Base-by-base conservation (phyloP, 2,797 vertebrate species). In the Erethizon dorsatum region DNA sequence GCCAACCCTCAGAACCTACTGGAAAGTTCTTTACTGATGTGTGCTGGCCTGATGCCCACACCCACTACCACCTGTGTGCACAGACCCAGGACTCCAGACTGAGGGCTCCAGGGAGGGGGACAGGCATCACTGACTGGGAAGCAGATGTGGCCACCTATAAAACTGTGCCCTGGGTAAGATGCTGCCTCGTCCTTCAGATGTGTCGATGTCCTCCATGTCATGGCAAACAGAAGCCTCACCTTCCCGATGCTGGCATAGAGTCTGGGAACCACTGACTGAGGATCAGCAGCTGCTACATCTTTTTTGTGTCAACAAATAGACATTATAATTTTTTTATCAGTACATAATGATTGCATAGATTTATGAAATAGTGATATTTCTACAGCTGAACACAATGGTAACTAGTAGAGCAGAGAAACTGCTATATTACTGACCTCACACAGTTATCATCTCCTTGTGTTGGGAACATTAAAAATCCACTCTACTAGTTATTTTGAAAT, bases 1-100 rank as follows among this genome's bases (percentile, higher is more conserved):
- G 86, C 15, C 28, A 6, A 0, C 45, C 24, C n/a, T 83, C 45
- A 69, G 65, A n/a, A 41, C 41, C 33, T 15, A 11, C 37, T 0
- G 73, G 57, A 41, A 47, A 85, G 57, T 1, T 5, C 24, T 0
- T 0, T 0, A 11, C 45, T 1, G 54, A n/a, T n/a, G 33, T 56
- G 17, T 20, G 2, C 63, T 17, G 1, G 11, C 56, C 57, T 26
- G 41, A 28, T 14, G 87, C 26, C 52, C 6, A 9, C 8, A n/a
- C 1, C 59, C 3, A 24, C 15, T 31, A 10, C 20, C 28, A 11
- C 26, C 65, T 3, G 0, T 1, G 61, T 6, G 85, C n/a, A 7
- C 1, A 54, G 84, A 77, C 7, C 14, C 65, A 15, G 18, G 10
- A n/a, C 31, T 82, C 65, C 52, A 54, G 0, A 5, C 17, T n/a